A percentile compares a stretch with the other conserved stretches of the same genome.
These are phyloP conservation scores for Tipula confusa DNA, from an alignment of 2,888 invertebrate genomes.

Conservation along the genomic window DNA sequence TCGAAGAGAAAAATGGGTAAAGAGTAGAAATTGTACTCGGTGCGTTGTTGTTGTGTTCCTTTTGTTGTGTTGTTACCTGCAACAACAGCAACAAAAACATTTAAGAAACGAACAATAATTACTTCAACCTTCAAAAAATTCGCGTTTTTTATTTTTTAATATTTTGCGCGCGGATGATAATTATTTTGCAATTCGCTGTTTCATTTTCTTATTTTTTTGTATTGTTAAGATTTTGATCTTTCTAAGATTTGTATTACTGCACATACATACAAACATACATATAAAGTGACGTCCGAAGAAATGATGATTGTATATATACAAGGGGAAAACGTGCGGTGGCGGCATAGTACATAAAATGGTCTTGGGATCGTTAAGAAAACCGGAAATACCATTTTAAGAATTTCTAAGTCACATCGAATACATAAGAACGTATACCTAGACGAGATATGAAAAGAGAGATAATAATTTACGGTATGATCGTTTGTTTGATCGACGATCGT, in stretches of 20 bases:
- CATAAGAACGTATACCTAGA: background rate
- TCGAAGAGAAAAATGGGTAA: background rate
- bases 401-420: background rate
- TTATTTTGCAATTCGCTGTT: slow-evolving; percentile 20
- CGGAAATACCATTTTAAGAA: slow-evolving; percentile 14
- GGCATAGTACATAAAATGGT: background rate
- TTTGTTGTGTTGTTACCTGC: background rate
- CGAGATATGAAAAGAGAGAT: background rate
- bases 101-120: slow-evolving; percentile 16
- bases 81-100: background rate
- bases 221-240: background rate
- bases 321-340: background rate
- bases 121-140: slow-evolving; percentile 25
- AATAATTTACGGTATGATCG: background rate
- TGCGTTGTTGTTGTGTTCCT: background rate
- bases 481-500: background rate
- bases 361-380: background rate
- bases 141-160: background rate
- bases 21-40: background rate
- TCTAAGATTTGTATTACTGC: background rate
- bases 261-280: background rate
- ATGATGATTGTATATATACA: background rate
- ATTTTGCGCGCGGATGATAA: slow-evolving; percentile 3
- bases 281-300: background rate
- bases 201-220: background rate